A percentile compares a stretch with the other conserved stretches of the same genome.
These are phyloP conservation scores for Calliphora vicina DNA, from an alignment of 1,140 invertebrate species.

Conservation along the genomic window DNA sequence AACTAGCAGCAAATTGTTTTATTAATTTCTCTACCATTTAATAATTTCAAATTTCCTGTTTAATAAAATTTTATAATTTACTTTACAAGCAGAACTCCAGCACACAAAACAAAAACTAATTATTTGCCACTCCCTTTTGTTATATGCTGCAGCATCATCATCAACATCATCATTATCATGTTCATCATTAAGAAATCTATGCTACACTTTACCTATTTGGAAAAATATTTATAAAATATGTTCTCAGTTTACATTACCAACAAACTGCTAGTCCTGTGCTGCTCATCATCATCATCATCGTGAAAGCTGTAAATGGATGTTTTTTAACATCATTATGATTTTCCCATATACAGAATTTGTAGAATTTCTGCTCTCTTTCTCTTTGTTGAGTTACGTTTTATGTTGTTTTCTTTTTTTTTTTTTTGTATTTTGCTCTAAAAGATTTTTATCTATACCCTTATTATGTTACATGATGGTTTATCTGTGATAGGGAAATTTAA, in stretches of 20 bases:
- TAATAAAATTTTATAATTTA: neutral
- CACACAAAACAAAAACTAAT: too few species aligned
- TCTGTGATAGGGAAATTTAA: neutral
- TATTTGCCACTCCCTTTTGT: constrained; percentile 13
- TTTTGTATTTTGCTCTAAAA: neutral
- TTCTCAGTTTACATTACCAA: constrained; percentile 18
- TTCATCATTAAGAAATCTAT: neutral
- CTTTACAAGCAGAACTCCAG: too few species aligned
- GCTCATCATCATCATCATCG: neutral
- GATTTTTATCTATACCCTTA: constrained; percentile 34
- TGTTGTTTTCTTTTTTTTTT: neutral
- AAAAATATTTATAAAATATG: constrained; percentile 25
- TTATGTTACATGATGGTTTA: constrained; percentile 21
- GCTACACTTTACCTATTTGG: neutral
- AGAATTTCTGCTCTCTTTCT: neutral
- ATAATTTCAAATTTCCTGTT: neutral
- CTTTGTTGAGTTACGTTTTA: too few species aligned
- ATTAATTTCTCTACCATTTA: too few species aligned
- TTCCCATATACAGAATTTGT: neutral
- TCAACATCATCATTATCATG: neutral
- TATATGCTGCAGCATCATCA: neutral
- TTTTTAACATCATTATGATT: neutral
- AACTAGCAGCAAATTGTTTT: too few species aligned
- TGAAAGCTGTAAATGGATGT: too few species aligned
- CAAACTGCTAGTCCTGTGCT: too few species aligned